A percentile compares a stretch with the other conserved stretches of the same genome.
Conservation (phyloP, 2,888 invertebrate genomes). For the Agrypnus murinus region DNA sequence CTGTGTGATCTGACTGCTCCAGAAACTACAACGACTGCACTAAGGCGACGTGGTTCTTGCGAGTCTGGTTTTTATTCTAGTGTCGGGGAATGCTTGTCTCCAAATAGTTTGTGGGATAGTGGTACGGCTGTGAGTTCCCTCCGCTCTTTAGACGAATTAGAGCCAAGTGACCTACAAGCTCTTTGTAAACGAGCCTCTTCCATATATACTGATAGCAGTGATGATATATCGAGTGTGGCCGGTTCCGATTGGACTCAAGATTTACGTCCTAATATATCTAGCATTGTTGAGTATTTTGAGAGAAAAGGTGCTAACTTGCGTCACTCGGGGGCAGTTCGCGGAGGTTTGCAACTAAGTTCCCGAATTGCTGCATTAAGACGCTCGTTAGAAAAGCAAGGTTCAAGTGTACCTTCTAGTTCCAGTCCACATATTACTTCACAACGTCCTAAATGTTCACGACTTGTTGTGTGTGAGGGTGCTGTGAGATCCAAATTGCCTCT, state of each 20-base stretch:
- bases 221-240: conserved; percentile 87
- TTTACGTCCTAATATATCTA: conserved; percentile 82
- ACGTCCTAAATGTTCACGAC: conserved; percentile 75
- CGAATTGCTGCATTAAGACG: conserved; percentile 67
- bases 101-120: conserved; percentile 73
- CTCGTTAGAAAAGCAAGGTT: conserved; percentile 64
- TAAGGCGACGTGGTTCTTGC: conserved; percentile 87
- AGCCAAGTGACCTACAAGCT: conserved; percentile 75
- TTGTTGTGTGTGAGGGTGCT: conserved; percentile 90
- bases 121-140: conserved; percentile 76
- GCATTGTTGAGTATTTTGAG: conserved; percentile 93
- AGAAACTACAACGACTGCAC: conserved; percentile 58
- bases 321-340: conserved; percentile 70
- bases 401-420: conserved; percentile 48
- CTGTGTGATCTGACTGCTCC: conserved; percentile 65
- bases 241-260: conserved; percentile 83
- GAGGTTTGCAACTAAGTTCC: conserved; percentile 67
- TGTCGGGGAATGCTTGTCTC: conserved; percentile 76
- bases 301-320: conserved; percentile 79
- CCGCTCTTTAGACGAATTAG: conserved; percentile 77
- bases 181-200: conserved; percentile 82
- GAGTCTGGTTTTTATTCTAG: conserved; percentile 94
- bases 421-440: conserved; percentile 56
- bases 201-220: conserved; percentile 90
- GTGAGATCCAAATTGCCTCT: conserved; percentile 89